Conservation (phyloP, 53 echinoderm and acorn worm genomes). For the Astropecten irregularis region DNA sequence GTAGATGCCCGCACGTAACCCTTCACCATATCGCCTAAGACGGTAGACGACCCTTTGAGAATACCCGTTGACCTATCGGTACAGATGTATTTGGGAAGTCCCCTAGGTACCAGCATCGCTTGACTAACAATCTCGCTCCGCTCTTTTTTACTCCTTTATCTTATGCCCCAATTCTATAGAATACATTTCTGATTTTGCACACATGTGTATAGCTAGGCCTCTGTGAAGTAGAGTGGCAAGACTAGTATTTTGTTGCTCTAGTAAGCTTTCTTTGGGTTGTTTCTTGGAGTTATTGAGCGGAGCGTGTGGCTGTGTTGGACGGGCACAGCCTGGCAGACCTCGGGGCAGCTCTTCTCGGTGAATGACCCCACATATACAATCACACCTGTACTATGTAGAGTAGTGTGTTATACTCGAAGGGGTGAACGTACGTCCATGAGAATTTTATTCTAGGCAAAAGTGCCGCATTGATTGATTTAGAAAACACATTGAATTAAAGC, state of each 20-base stretch:
- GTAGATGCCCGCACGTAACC: constrained; percentile 42
- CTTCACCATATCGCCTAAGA: constrained; percentile 40
- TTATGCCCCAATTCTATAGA: constrained; percentile 47
- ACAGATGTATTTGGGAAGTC: constrained; percentile 31
- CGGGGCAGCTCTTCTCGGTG: constrained; percentile 20
- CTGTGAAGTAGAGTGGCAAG: constrained; percentile 14
- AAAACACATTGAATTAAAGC: constrained; percentile 21
- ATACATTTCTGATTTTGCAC: constrained; percentile 25
- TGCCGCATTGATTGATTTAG: constrained; percentile 9
- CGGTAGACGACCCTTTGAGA: constrained; percentile 46
- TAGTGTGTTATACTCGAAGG: constrained; percentile 14
- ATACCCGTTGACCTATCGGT: constrained; percentile 43
- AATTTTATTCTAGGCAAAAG: neutral
- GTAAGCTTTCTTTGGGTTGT: constrained; percentile 24
- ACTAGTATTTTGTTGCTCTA: constrained; percentile 35
- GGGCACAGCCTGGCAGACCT: neutral
- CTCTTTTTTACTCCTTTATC: constrained; percentile 12
- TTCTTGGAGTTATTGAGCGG: constrained; percentile 49
- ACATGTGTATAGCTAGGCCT: constrained; percentile 14
- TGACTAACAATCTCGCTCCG: constrained; percentile 39
- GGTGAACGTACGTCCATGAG: constrained; percentile 32
- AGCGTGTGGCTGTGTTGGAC: constrained; percentile 29
- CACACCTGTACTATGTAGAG: constrained; percentile 45
- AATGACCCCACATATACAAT: constrained; percentile 35
- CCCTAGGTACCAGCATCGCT: constrained; percentile 34